Base-by-base conservation (phyloP, 30 jellyfish, hydroid and myxozoan genomes). In the Aurelia sp. region DNA sequence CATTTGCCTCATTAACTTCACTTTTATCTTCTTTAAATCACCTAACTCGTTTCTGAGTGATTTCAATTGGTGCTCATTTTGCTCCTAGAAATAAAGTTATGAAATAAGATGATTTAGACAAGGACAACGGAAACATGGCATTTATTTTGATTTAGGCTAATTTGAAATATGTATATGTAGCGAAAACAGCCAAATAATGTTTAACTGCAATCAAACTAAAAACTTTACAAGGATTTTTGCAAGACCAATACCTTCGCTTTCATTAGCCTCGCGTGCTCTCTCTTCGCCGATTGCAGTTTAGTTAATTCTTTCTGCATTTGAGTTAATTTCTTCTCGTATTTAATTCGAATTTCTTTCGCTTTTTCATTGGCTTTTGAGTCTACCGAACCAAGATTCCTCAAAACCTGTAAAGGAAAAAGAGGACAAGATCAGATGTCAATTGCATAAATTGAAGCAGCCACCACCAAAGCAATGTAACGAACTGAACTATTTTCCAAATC, bases 191-290 rank as follows among this genome's bases (percentile, higher is more conserved):
- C 50, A 38, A 38, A 38, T 38, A 38, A 38, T 38, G 50, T 38
- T 38, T 38, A 7, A 5, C 50, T 16, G 55, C 3, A 9, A 8
- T 44, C 9, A 44, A 44, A 44, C 2, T 44, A 44, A 44, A 44
- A 44, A 9, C 50, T 38, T 44, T 9, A 44, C 55, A 44, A 44
- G 13, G 55, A 7, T 44, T 7, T 27, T 9, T 44, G 13, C n/a
- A 44, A 13, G 15, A 44, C 0, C 13, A 7, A 8, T 60, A 93
- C 99, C 82, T 94, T 88, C 12, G 99, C 77, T 69, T 89, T 94
- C 83, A 82, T 86, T 5, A 94, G 93, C 59, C 99, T 71, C 6
- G 86, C 90, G 68, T 94, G 99, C 78, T 94, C 99, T 79, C 99
- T 76, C 70, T 94, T 94, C 7, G 97, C 95, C 44, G 96, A 82